Base-by-base conservation (phyloP, 2,113 vertebrate species). In the Pontoporia blainvillei region DNA sequence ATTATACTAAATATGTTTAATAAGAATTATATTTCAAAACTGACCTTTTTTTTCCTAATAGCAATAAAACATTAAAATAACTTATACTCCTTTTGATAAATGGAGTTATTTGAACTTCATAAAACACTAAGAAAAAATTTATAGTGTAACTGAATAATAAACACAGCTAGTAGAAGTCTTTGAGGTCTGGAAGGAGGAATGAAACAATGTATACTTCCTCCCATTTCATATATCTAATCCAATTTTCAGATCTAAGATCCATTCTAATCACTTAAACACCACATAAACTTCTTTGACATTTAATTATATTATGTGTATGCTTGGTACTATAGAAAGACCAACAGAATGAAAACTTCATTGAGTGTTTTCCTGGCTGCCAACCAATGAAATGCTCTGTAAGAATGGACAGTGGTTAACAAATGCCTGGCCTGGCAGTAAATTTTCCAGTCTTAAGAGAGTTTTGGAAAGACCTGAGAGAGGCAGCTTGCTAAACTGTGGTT, bases 271-370 rank as follows among this genome's bases (percentile, higher is more conserved):
- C 79, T 88, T 92, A 97, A 97, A 94, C 44, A 84, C 81, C 69
- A 95, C 82, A 97, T 93, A 97, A 98, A 97, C 86, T 90, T 97
- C 95, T 96, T 61, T 93, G 96, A 95, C 72, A 89, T 61, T 96
- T 94, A 97, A 96, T 98, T 98, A 98, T 96, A 96, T 90, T 96
- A 97, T 96, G 76, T 13, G 88, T 73, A 76, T 93, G 2, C 69
- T 14, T 85, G 49, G 84, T 95, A 66, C 44, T 66, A 69, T 20
- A 85, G 96, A 52, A 96, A 82, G 71, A 94, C 39, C 0, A 18
- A 96, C 25, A 90, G 4, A 92, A 66, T 94, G 92, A 84, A 92
- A 83, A 97, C 94, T 59, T 94, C 3, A 69, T 81, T 97, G 96
- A 97, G 88, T 93, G 94, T 95, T 95, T 93, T 96, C 76, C 88